Percentiles rank a stretch among this genome's conserved stretches.
Evolutionary conservation across 2,113 vertebrate genomes (phyloP).

Genomic region (Paramisgurnus dabryanus): DNA sequence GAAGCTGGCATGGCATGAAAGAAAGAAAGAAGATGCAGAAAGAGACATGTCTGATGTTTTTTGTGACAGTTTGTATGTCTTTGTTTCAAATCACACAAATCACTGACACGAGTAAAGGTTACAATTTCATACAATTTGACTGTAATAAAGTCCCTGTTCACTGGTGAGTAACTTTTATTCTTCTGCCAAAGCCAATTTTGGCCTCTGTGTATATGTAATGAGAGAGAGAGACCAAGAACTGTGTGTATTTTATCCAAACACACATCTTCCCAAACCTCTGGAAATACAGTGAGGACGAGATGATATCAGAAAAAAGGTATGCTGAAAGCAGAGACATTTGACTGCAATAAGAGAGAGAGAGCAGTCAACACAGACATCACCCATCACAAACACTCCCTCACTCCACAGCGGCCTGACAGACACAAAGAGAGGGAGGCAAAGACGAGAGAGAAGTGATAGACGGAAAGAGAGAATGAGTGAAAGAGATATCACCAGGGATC

Average conservation of each 20-base stretch:
- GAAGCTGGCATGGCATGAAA: no score
- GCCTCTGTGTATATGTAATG: no score
- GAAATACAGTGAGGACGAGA: conserved; percentile 15
- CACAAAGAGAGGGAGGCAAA: conserved; percentile 21
- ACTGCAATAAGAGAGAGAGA: background rate
- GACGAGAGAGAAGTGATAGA: conserved; percentile 39
- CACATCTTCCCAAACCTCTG: conserved; percentile 28
- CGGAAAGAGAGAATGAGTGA: conserved; percentile 29
- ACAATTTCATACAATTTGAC: no score
- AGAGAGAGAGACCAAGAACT: background rate
- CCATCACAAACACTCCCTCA: conserved; percentile 35
- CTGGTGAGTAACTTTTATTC: no score
- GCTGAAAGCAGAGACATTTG: conserved; percentile 27
- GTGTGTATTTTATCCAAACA: conserved; percentile 26
- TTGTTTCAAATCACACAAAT: no score
- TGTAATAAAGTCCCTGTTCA: no score
- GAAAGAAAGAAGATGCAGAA: no score
- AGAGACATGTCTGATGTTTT: no score
- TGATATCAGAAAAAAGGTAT: conserved; percentile 34
- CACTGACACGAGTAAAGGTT: no score
- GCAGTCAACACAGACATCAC: conserved; percentile 37
- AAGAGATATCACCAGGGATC: conserved; percentile 33
- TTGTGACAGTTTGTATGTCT: no score
- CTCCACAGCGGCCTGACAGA: conserved; percentile 37
- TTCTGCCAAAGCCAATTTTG: no score